A percentile compares a stretch with the other conserved stretches of the same genome.
Evolutionary conservation across 2,888 invertebrate genomes (phyloP).

Genomic region (Standfussiana lucernea): DNA sequence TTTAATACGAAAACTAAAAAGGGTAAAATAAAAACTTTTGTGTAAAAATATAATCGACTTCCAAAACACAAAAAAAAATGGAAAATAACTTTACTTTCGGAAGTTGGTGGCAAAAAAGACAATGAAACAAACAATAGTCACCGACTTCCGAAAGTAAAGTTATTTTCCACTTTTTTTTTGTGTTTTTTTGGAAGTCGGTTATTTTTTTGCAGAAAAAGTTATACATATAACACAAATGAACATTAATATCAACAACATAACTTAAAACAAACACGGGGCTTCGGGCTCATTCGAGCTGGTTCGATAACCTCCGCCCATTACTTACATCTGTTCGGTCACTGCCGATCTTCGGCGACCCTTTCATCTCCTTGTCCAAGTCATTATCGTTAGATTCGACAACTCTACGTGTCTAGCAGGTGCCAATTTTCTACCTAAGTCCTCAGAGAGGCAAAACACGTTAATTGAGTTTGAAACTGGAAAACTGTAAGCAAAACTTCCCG

Average conservation of each 20-base stretch:
- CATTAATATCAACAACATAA: constrained; percentile 44
- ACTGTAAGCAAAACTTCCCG: constrained; percentile 57
- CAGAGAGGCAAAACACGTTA: constrained; percentile 60
- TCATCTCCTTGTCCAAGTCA: constrained; percentile 73
- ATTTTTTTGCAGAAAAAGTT: no score
- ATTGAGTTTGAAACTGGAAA: constrained; percentile 57
- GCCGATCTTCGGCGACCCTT: constrained; percentile 80
- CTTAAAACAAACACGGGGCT: constrained; percentile 57
- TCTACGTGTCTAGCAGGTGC: constrained; percentile 42
- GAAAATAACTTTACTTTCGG: no score
- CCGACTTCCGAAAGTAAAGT: no score
- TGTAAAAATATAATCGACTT: no score
- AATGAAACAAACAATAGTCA: no score
- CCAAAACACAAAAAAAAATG: no score
- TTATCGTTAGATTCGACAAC: constrained; percentile 74
- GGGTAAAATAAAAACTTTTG: no score
- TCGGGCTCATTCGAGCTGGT: constrained; percentile 70
- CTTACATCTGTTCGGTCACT: constrained; percentile 67
- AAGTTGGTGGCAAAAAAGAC: no score
- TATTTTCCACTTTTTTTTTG: no score
- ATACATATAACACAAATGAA: constrained; percentile 35
- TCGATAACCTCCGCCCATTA: constrained; percentile 77
- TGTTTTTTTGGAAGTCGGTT: no score
- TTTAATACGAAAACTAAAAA: no score
- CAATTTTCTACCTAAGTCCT: constrained; percentile 63